phyloP scores from a whole-genome alignment of 2,888 invertebrate genomes.

The Smittia sp. region DNA sequence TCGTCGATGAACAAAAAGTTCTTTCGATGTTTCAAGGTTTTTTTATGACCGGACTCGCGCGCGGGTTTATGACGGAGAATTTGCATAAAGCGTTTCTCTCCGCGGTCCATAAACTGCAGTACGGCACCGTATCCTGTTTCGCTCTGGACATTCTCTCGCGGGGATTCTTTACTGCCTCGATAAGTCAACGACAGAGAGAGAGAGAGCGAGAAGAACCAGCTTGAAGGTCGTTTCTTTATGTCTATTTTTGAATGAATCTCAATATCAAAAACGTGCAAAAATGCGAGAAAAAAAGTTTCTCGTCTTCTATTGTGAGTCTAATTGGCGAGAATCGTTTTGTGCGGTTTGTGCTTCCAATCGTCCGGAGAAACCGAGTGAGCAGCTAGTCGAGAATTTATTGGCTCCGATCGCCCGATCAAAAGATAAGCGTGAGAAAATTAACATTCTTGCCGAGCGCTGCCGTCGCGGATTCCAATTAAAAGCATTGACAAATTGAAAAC shows the following conservation, averaged over 20 bases:
- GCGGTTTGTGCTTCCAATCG: constrained; percentile 12
- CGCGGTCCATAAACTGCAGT: background rate
- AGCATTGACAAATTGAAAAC: background rate
- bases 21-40: constrained; percentile 10
- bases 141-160: background rate
- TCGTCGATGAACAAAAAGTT: background rate
- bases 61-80: constrained; percentile 3
- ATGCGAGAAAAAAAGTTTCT: background rate
- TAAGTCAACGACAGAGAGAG: background rate
- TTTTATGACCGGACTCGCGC: background rate
- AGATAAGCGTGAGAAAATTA: background rate
- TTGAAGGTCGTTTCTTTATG: constrained; percentile 17
- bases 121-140: background rate
- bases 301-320: background rate
- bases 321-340: background rate
- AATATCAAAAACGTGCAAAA: constrained; percentile 33
- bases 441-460: background rate
- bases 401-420: background rate
- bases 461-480: background rate
- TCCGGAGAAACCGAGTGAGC: background rate
- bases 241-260: constrained; percentile 22
- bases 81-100: constrained; percentile 1
- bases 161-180: background rate
- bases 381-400: background rate
- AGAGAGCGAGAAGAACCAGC: too few species aligned